These are phyloP conservation scores for Suricata suricatta DNA, from an alignment of 2,113 vertebrate genomes.

Conservation along the genomic window DNA sequence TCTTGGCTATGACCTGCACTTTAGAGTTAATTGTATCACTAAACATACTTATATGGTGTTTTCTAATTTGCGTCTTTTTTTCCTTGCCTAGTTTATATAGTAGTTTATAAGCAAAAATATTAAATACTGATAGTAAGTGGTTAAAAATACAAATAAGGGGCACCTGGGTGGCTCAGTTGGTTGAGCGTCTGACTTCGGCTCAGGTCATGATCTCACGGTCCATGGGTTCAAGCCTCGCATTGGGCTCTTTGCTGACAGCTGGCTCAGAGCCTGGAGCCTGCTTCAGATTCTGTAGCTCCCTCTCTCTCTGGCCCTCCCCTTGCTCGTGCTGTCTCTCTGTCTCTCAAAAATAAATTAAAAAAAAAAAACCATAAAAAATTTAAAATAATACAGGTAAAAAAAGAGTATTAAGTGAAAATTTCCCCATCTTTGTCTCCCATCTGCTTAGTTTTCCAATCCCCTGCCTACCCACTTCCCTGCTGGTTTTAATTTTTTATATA, in stretches of 20 bases:
- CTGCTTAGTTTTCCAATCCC: neutral
- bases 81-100: neutral
- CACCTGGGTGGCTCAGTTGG: no score
- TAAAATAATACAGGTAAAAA: neutral
- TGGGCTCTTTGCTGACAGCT: no score
- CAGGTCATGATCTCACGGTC: no score
- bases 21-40: neutral
- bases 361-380: no score
- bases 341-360: no score
- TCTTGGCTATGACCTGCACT: neutral
- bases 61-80: neutral
- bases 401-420: conserved; percentile 30
- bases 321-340: no score
- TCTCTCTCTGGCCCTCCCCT: no score
- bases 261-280: no score
- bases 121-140: conserved; percentile 11
- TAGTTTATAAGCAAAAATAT: neutral
- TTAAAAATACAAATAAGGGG: neutral
- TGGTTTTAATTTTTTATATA: neutral
- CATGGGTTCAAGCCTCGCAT: no score
- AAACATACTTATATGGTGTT: neutral
- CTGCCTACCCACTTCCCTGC: neutral
- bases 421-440: neutral
- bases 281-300: no score
- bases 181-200: no score